Percentiles rank a stretch among this genome's conserved stretches.
These are phyloP conservation scores for Myotis yumanensis DNA, from an alignment of 2,113 vertebrate genomes.

Conservation along the genomic window DNA sequence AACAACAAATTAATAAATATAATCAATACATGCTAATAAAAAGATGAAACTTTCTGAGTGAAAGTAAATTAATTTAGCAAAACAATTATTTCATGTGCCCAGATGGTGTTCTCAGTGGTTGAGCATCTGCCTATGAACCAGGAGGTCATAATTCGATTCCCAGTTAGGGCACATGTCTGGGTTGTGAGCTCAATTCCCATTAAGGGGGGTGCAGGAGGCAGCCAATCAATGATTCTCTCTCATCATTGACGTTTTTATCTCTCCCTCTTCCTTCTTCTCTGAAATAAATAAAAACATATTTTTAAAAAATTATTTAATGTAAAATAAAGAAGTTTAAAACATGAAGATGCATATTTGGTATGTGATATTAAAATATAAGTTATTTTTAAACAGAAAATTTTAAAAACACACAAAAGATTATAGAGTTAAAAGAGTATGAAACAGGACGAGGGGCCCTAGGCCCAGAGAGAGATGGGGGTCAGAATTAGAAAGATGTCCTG, in stretches of 20 bases:
- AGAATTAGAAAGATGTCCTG: background rate
- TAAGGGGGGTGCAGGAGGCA: too few species aligned
- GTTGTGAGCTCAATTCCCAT: too few species aligned
- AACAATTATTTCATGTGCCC: background rate
- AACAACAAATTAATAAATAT: background rate
- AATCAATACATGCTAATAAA: background rate
- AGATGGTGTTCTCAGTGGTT: too few species aligned
- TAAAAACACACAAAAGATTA: background rate
- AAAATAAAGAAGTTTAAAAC: conserved; percentile 10
- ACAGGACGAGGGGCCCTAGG: background rate
- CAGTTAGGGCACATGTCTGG: too few species aligned
- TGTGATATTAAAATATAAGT: background rate
- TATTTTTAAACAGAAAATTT: background rate
- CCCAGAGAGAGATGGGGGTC: background rate
- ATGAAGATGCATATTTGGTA: background rate
- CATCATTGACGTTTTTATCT: too few species aligned
- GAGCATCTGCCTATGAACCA: too few species aligned
- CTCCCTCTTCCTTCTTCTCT: too few species aligned
- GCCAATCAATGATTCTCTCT: too few species aligned
- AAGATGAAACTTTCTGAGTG: background rate
- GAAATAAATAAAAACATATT: too few species aligned
- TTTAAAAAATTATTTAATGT: background rate
- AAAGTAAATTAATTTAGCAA: background rate
- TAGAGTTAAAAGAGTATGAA: background rate
- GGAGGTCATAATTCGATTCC: too few species aligned